Percentiles rank a stretch among this genome's conserved stretches.
Evolutionary conservation across 2,888 invertebrate species (phyloP).

Genomic region (Cryptus armator): DNA sequence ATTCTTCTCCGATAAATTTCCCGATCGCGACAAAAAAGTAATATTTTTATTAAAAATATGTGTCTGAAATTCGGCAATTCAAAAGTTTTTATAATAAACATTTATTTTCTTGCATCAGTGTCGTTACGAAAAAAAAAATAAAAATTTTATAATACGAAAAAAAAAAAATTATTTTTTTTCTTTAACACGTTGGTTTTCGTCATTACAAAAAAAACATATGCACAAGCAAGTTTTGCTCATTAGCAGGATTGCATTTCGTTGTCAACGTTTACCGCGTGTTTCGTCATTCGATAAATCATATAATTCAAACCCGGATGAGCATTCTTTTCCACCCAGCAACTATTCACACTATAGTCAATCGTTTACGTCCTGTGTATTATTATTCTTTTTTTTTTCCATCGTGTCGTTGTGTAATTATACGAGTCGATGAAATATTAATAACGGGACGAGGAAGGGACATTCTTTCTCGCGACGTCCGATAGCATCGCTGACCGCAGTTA

Average conservation of each 20-base stretch:
- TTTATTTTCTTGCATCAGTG: no score
- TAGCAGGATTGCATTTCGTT: no score
- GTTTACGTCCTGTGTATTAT: slow-evolving; percentile 21
- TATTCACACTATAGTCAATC: slow-evolving; percentile 48
- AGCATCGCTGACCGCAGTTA: not conserved
- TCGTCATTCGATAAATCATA: slow-evolving; percentile 57
- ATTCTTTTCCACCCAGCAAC: slow-evolving; percentile 40
- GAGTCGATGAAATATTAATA: slow-evolving; percentile 60
- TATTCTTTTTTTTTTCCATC: slow-evolving; percentile 30
- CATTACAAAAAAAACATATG: not conserved
- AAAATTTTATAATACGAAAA: no score
- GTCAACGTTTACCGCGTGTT: not conserved
- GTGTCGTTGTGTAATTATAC: slow-evolving; percentile 43
- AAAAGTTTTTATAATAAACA: no score
- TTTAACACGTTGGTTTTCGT: no score
- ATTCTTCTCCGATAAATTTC: no score
- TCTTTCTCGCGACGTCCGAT: slow-evolving; percentile 1
- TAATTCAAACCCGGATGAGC: slow-evolving; percentile 58
- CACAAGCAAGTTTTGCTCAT: no score
- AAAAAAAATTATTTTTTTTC: no score
- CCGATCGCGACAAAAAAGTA: no score
- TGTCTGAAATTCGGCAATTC: no score
- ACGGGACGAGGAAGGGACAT: slow-evolving; percentile 50
- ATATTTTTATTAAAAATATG: no score
- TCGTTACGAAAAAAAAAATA: no score